A percentile compares a stretch with the other conserved stretches of the same genome.
Conservation (phyloP, 2,113 vertebrate genomes). For the Paradisaea rubra region DNA sequence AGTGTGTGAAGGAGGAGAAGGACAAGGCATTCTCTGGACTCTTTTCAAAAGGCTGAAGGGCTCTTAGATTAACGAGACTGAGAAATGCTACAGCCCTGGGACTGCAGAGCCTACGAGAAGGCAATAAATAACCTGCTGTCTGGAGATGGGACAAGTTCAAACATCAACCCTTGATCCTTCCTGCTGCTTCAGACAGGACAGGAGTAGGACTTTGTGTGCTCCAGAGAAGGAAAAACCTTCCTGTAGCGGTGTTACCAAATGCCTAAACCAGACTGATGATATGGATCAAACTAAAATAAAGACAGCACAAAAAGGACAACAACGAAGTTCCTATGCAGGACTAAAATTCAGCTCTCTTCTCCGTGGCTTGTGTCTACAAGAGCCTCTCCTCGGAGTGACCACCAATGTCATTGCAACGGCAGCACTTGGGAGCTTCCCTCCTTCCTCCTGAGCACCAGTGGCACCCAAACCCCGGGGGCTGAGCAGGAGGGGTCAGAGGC, state of each 20-base stretch:
- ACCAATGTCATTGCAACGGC: not conserved
- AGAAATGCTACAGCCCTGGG: not conserved
- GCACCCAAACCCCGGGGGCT: not conserved
- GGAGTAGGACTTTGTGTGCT: not conserved
- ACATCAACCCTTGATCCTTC: not conserved
- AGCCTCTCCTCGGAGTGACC: not conserved
- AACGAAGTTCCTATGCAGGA: not conserved
- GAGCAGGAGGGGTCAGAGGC: not conserved
- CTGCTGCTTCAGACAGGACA: not conserved
- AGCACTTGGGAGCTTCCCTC: not conserved
- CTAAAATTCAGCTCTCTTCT: not conserved
- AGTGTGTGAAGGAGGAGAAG: rapidly evolving
- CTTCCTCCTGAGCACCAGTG: not conserved
- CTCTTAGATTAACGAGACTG: not conserved
- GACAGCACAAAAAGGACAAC: not conserved
- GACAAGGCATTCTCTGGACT: not conserved
- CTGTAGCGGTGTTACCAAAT: not conserved
- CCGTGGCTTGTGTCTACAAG: not conserved
- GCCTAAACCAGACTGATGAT: not conserved
- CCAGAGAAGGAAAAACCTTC: not conserved
- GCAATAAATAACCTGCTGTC: not conserved
- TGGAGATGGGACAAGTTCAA: not conserved
- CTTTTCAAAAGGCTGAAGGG: not conserved
- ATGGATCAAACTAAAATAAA: not conserved
- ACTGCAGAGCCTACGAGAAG: not conserved